Conservation (phyloP, 2,888 invertebrate species). For the Acanthoscelides obtectus region DNA sequence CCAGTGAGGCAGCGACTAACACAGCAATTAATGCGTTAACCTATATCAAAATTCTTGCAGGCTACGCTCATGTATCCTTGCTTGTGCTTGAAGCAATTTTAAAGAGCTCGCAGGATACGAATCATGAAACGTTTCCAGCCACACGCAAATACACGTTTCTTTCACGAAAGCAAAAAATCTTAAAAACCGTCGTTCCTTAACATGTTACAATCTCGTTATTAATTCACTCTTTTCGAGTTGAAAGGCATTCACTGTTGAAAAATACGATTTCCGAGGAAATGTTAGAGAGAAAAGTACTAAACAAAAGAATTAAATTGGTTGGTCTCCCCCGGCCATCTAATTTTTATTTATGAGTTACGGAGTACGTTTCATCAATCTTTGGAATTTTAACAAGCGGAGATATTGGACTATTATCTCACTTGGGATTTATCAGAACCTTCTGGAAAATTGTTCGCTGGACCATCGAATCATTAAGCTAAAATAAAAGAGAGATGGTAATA, state of each 20-base stretch:
- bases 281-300: not conserved
- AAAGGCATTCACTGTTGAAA: not conserved
- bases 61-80: not conserved
- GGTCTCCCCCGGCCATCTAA: not conserved
- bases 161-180: not conserved
- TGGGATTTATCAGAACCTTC: not conserved
- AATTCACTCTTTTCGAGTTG: not conserved
- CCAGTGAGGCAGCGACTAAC: too few relatives aligned
- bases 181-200: not conserved
- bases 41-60: not conserved
- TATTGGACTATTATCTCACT: not conserved
- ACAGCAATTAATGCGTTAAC: too few relatives aligned
- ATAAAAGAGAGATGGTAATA: too few relatives aligned
- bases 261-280: not conserved
- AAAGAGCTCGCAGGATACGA: not conserved
- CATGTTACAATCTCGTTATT: not conserved
- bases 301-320: not conserved
- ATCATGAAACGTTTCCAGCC: not conserved
- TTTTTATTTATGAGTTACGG: not conserved
- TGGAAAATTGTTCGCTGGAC: too few relatives aligned
- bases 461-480: too few relatives aligned
- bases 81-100: not conserved
- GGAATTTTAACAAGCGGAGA: not conserved
- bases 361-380: not conserved
- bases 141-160: not conserved